Conservation (phyloP, 2,797 vertebrate species). For the Mallotus villosus region DNA sequence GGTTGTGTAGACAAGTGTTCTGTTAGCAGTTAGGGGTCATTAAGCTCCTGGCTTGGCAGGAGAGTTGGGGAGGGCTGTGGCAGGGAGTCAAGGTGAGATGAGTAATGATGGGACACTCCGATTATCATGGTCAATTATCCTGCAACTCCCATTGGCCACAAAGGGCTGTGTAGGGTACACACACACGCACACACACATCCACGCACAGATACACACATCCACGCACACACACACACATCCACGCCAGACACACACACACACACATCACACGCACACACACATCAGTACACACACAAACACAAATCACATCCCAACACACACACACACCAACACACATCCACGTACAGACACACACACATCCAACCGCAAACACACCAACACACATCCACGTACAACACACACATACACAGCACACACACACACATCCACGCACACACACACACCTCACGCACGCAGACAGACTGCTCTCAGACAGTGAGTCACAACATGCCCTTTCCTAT, state of each 20-base stretch:
- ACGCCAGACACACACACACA: constrained; percentile 9
- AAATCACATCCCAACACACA: constrained; percentile 4
- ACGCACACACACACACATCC: constrained; percentile 10
- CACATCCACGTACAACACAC: constrained; percentile 6
- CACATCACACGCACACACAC: too few relatives aligned
- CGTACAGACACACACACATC: not conserved
- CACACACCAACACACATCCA: not conserved
- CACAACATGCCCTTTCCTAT: constrained; percentile 17
- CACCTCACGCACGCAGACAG: constrained; percentile 1
- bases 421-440: constrained; percentile 7
- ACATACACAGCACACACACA: not conserved
- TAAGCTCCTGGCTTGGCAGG: not conserved
- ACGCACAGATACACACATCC: constrained; percentile 11
- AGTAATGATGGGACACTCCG: not conserved
- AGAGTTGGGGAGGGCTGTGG: not conserved
- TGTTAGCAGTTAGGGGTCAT: not conserved
- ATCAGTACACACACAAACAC: not conserved
- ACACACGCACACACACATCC: not conserved
- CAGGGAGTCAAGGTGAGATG: not conserved
- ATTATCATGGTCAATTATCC: constrained; percentile 15
- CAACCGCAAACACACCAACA: too few relatives aligned
- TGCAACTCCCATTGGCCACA: not conserved
- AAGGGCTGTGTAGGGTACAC: not conserved
- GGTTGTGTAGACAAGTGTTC: not conserved
- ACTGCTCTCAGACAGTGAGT: constrained; percentile 24